Evolutionary conservation across 1,140 invertebrate species (phyloP).

Genomic region (Ditylenchus dipsaci): DNA sequence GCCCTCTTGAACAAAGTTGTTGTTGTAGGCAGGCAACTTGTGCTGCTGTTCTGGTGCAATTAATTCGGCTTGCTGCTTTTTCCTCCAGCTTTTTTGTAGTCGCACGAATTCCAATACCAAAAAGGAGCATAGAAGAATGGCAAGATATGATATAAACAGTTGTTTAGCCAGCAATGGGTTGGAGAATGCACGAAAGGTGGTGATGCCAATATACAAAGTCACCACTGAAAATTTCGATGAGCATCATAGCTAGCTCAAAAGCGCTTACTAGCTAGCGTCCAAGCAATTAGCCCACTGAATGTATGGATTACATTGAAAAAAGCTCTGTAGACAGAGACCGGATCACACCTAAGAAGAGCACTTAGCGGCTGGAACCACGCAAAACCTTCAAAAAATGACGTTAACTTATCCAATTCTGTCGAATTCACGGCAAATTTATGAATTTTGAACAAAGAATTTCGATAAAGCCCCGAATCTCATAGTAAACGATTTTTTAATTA

Average conservation of each 20-base stretch:
- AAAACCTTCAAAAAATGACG: too few species aligned
- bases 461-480: too few species aligned
- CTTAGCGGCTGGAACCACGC: background rate
- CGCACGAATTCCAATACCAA: background rate
- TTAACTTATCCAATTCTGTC: too few species aligned
- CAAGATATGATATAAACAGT: slow-evolving; percentile 3
- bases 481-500: too few species aligned
- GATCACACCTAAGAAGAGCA: slow-evolving; percentile 5
- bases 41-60: background rate
- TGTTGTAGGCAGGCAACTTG: background rate
- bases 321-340: background rate
- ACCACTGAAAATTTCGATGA: background rate
- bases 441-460: too few species aligned
- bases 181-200: background rate
- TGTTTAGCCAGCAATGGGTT: background rate
- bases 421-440: too few species aligned
- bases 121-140: background rate
- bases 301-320: slow-evolving; percentile 5
- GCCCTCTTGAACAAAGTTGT: background rate
- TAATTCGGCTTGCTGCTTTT: background rate
- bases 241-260: background rate
- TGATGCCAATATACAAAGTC: background rate
- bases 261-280: slow-evolving; percentile 1
- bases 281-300: slow-evolving; percentile 4
- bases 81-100: slow-evolving; percentile 1